These are phyloP conservation scores for Lagodon rhomboides DNA, from an alignment of 2,797 vertebrate species.

Conservation along the genomic window DNA sequence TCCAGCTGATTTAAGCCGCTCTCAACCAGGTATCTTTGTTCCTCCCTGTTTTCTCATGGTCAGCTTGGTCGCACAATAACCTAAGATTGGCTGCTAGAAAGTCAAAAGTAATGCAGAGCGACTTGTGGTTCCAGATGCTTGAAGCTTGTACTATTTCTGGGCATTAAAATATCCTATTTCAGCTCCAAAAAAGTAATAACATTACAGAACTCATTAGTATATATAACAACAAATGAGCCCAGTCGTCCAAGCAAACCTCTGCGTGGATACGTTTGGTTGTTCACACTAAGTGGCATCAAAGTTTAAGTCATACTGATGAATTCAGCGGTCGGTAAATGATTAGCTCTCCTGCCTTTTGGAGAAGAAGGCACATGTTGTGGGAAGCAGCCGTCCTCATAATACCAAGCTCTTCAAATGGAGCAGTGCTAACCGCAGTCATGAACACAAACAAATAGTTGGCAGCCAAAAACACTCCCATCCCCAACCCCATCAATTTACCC, in stretches of 20 bases:
- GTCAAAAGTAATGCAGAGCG: neutral
- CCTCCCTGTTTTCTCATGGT: conserved; percentile 64
- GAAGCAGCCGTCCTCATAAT: conserved; percentile 64
- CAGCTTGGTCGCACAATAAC: conserved; percentile 49
- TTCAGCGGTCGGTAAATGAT: conserved; percentile 53
- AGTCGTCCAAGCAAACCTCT: conserved; percentile 19
- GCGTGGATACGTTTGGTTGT: conserved; percentile 30
- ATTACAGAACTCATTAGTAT: conserved; percentile 12
- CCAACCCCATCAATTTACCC: conserved; percentile 28
- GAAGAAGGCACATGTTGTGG: conserved; percentile 66
- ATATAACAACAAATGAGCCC: neutral
- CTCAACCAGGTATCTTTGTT: conserved; percentile 56
- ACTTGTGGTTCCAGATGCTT: conserved; percentile 8
- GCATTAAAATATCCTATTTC: conserved; percentile 14
- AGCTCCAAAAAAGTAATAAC: conserved; percentile 13
- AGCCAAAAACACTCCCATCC: conserved; percentile 36
- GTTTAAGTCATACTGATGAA: conserved; percentile 51
- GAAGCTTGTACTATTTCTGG: neutral
- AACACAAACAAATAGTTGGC: conserved; percentile 82
- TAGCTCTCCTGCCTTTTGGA: conserved; percentile 55
- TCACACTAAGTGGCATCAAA: conserved; percentile 33
- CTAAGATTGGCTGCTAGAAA: conserved; percentile 10
- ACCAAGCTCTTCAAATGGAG: conserved; percentile 63
- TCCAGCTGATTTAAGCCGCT: conserved; percentile 66
- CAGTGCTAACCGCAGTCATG: conserved; percentile 73